A percentile compares a stretch with the other conserved stretches of the same genome.
phyloP scores from a whole-genome alignment of 2,797 vertebrate species.

The Sus cebifrons region DNA sequence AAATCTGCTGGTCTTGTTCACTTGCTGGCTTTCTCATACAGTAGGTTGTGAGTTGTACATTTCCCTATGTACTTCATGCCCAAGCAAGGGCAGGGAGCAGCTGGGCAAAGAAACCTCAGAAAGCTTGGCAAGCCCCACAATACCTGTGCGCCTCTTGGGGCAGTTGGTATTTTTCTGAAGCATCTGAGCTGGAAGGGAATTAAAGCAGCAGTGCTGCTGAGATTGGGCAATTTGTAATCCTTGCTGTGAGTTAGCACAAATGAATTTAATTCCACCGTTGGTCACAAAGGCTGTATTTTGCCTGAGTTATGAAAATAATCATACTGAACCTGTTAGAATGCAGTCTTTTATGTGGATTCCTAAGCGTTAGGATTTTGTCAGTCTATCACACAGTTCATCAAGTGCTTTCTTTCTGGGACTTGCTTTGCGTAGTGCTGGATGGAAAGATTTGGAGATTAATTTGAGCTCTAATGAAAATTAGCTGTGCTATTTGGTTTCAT shows the following conservation, averaged over 20 bases:
- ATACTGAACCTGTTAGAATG: not conserved
- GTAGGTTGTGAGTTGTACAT: not conserved
- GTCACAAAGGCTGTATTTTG: not conserved
- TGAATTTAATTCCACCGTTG: slow-evolving; percentile 43
- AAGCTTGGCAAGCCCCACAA: not conserved
- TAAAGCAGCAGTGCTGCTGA: not conserved
- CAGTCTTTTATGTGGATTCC: slow-evolving; percentile 43
- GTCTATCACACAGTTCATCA: slow-evolving; percentile 86
- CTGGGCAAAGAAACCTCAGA: not conserved
- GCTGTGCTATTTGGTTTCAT: slow-evolving; percentile 79
- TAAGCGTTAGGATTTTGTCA: slow-evolving; percentile 68
- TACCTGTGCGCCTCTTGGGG: not conserved
- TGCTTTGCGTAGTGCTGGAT: slow-evolving; percentile 31
- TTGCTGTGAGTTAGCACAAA: slow-evolving; percentile 27
- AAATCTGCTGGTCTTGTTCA: not conserved
- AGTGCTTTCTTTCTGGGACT: slow-evolving; percentile 61
- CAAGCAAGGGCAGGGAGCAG: slow-evolving; percentile 25
- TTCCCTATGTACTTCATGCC: not conserved
- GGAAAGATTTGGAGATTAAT: slow-evolving; percentile 76
- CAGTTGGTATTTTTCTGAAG: not conserved
- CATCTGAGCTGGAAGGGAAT: slow-evolving; percentile 9
- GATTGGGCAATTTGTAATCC: not conserved
- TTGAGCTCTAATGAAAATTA: slow-evolving; percentile 82
- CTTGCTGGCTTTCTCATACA: not conserved
- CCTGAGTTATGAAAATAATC: slow-evolving; percentile 48